A percentile compares a stretch with the other conserved stretches of the same genome.
These are phyloP conservation scores for Agrochola litura DNA, from an alignment of 2,888 invertebrate species.

Conservation along the genomic window DNA sequence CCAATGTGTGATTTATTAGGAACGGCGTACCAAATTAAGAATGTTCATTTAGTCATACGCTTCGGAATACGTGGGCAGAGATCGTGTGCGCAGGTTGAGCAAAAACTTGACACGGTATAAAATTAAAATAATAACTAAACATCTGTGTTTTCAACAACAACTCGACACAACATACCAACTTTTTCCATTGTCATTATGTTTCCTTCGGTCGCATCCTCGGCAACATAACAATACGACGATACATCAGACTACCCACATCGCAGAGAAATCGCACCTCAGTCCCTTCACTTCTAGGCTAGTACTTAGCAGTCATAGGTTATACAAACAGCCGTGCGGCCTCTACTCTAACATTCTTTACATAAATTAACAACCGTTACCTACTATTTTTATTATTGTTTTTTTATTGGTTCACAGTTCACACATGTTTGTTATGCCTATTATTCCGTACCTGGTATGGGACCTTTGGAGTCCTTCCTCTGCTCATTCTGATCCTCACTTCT, in stretches of 20 bases:
- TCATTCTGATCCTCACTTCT: conserved; percentile 74
- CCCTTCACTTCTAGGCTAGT: conserved; percentile 63
- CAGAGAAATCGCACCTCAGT: conserved; percentile 45
- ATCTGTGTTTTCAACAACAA: conserved; percentile 28
- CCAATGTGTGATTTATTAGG: conserved; percentile 40
- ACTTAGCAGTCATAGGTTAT: conserved; percentile 55
- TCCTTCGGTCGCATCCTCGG: conserved; percentile 20
- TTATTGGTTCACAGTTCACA: conserved; percentile 37
- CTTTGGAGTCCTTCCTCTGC: conserved; percentile 79
- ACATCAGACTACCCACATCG: conserved; percentile 42
- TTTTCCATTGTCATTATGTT: neutral
- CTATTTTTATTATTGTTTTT: conserved; percentile 43
- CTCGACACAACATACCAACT: neutral
- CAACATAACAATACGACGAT: conserved; percentile 26
- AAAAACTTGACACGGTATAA: conserved; percentile 22
- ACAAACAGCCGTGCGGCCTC: conserved; percentile 56
- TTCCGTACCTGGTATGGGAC: conserved; percentile 80
- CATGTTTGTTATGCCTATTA: conserved; percentile 31
- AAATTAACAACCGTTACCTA: conserved; percentile 58
- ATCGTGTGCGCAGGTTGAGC: conserved; percentile 17
- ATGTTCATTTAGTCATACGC: conserved; percentile 50
- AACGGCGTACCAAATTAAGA: conserved; percentile 54
- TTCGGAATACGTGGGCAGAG: conserved; percentile 43
- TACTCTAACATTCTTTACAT: conserved; percentile 65
- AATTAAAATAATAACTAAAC: conserved; percentile 18